Evolutionary conservation across 1,140 invertebrate genomes (phyloP).

Genomic region (Trachelipus rathkii): DNA sequence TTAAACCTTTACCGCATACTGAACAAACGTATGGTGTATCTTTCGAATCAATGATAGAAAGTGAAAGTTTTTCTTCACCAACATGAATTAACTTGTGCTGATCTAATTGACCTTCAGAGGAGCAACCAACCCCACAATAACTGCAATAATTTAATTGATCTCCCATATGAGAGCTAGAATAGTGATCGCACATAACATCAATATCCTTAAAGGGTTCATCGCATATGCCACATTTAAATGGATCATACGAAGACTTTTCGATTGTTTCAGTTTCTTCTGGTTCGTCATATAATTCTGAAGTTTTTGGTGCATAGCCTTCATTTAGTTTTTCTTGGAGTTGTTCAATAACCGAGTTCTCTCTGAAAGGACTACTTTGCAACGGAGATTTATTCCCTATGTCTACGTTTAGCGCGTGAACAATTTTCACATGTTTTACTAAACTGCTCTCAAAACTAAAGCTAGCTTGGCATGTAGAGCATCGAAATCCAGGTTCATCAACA

Average conservation of each 20-base stretch:
- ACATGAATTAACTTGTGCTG: slow-evolving; percentile 40
- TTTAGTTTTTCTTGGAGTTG: slow-evolving; percentile 43
- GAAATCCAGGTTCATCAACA: slow-evolving; percentile 30
- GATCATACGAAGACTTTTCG: slow-evolving; percentile 39
- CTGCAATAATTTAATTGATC: slow-evolving; percentile 41
- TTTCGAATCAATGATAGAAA: slow-evolving; percentile 39
- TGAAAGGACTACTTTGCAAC: slow-evolving; percentile 16
- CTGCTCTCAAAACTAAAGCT: slow-evolving; percentile 39
- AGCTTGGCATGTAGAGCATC: slow-evolving; percentile 40
- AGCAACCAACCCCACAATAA: slow-evolving; percentile 41
- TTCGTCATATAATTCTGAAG: slow-evolving; percentile 42
- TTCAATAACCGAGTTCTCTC: slow-evolving; percentile 36
- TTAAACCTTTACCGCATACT: slow-evolving; percentile 81
- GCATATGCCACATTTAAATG: slow-evolving; percentile 44
- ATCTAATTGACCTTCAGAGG: slow-evolving; percentile 39
- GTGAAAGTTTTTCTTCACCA: slow-evolving; percentile 37
- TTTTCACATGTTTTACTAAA: slow-evolving; percentile 37
- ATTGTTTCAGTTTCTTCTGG: slow-evolving; percentile 40
- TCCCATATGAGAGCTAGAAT: slow-evolving; percentile 40
- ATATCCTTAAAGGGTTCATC: slow-evolving; percentile 43
- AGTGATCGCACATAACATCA: slow-evolving; percentile 42
- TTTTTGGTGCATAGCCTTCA: slow-evolving; percentile 44
- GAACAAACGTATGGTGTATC: slow-evolving; percentile 38
- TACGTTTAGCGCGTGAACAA: slow-evolving; percentile 32
- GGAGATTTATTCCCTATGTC: slow-evolving; percentile 27